Conservation (phyloP, 2,797 vertebrate species). For the Semotilus atromaculatus region DNA sequence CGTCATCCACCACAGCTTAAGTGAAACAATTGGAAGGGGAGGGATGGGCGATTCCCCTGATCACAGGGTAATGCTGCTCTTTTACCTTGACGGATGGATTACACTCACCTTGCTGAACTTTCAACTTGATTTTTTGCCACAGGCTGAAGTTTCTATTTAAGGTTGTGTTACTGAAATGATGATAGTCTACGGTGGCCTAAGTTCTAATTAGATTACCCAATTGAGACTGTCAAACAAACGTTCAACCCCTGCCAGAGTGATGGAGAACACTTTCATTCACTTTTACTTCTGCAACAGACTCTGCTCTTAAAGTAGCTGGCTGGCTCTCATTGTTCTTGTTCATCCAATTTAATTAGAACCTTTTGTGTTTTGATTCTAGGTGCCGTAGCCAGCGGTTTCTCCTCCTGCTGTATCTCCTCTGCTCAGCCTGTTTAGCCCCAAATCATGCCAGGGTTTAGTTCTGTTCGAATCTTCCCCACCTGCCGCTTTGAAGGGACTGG, state of each 20-base stretch:
- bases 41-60: neutral
- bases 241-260: neutral
- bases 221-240: conserved; percentile 17
- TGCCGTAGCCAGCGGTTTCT: conserved; percentile 6
- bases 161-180: conserved; percentile 26
- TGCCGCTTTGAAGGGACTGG: neutral
- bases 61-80: neutral
- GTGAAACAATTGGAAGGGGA: conserved; percentile 3
- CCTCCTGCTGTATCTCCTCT: conserved; percentile 19
- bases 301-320: no score
- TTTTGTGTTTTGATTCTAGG: conserved; percentile 39
- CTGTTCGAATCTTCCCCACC: neutral
- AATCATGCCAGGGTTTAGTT: conserved; percentile 18
- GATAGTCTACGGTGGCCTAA: conserved; percentile 15
- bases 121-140: conserved; percentile 21
- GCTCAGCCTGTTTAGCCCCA: conserved; percentile 3
- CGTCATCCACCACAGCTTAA: conserved; percentile 17
- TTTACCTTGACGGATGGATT: conserved; percentile 20
- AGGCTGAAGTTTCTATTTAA: conserved; percentile 22
- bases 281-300: neutral
- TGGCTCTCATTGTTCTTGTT: conserved; percentile 10
- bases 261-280: conserved; percentile 4
- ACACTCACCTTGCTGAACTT: conserved; percentile 32
- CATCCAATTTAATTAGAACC: conserved; percentile 12
- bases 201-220: conserved; percentile 41